A percentile compares a stretch with the other conserved stretches of the same genome.
phyloP scores from a whole-genome alignment of 2,888 invertebrate species.

The Drosophila anceps region DNA sequence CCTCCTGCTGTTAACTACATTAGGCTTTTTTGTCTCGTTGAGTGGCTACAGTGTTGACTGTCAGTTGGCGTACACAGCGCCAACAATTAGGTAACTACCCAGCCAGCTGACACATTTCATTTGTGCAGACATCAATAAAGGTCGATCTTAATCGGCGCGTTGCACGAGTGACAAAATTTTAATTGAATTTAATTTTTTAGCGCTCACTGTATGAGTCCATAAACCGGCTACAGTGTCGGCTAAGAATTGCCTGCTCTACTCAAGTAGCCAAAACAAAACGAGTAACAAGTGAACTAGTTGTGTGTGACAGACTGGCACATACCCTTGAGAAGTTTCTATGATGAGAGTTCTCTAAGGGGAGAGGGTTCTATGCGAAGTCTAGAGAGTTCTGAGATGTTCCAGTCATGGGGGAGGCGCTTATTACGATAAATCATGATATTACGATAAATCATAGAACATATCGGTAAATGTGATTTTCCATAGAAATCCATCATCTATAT shows the following conservation, averaged over 20 bases:
- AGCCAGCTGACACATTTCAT: slow-evolving; percentile 42
- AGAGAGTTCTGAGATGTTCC: too few species aligned
- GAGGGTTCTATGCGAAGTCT: too few species aligned
- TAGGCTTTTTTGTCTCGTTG: background rate
- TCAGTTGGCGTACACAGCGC: slow-evolving; percentile 33
- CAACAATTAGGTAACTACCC: slow-evolving; percentile 23
- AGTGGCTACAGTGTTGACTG: slow-evolving; percentile 36
- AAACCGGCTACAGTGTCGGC: slow-evolving; percentile 56
- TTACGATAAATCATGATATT: too few species aligned
- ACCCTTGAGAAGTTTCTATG: background rate
- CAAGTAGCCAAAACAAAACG: slow-evolving; percentile 27
- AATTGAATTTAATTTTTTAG: slow-evolving; percentile 61
- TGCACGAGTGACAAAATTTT: slow-evolving; percentile 63
- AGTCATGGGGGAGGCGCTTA: too few species aligned
- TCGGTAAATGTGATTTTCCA: too few species aligned
- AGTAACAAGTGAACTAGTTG: background rate
- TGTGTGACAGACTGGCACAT: background rate
- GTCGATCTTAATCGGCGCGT: slow-evolving; percentile 34
- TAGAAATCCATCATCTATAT: too few species aligned
- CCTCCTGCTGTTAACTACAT: slow-evolving; percentile 13
- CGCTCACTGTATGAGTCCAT: slow-evolving; percentile 22
- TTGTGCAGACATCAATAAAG: slow-evolving; percentile 59
- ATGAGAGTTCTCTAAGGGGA: too few species aligned
- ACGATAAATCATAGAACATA: too few species aligned
- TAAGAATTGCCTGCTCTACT: slow-evolving; percentile 13